Conservation (phyloP, 2,113 vertebrate genomes). For the Aptenodytes patagonicus region DNA sequence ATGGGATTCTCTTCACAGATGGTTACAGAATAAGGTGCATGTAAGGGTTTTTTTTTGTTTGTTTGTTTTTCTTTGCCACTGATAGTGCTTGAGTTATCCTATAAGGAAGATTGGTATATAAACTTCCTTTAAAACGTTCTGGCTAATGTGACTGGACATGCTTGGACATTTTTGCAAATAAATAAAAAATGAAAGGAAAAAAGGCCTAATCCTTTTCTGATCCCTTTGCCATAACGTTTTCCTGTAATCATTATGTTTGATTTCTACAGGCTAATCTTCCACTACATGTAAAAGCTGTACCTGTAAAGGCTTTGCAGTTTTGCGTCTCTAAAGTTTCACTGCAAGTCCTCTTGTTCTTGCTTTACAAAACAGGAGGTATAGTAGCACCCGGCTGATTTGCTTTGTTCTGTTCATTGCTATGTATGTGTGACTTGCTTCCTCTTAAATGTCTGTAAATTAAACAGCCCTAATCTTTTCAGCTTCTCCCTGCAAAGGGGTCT, state of each 20-base stretch:
- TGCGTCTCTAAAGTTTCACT: background rate
- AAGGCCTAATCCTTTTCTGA: background rate
- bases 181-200: background rate
- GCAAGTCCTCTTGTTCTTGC: background rate
- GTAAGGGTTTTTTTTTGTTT: no score
- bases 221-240: background rate
- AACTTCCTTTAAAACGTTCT: background rate
- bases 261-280: background rate
- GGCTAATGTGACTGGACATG: background rate
- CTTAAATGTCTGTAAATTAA: background rate
- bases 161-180: background rate
- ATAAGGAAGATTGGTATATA: background rate
- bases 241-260: background rate
- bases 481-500: background rate
- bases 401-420: background rate
- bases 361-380: background rate
- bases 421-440: background rate
- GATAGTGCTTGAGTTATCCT: background rate
- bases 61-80: background rate
- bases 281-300: background rate
- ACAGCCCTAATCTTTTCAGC: background rate
- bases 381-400: background rate
- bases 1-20: background rate
- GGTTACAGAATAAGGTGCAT: background rate
- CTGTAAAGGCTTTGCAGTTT: background rate